Base-by-base conservation (phyloP, 2,797 vertebrate species). In the Silurus lanzhouensis region DNA sequence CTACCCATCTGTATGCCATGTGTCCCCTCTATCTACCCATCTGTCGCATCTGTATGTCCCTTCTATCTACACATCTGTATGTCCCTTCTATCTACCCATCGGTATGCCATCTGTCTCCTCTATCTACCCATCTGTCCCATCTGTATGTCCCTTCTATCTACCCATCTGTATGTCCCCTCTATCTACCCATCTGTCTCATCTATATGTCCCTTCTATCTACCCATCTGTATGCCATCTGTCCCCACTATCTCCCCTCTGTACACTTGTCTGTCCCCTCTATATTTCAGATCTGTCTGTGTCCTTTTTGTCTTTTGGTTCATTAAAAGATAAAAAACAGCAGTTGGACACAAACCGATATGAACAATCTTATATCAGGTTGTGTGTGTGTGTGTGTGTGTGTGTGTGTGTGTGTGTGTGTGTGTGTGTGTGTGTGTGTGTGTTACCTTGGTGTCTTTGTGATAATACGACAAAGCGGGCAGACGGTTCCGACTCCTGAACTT, bases 401-500 rank as follows among this genome's bases (percentile, higher is more conserved):
- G 25, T 78, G 25, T 31, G 31, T 31, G 31, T 31, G 31, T 27
- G 27, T 27, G 20, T 58, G 58, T 63, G 38, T 48, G 67, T 81
- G 72, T 31, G 31, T 31, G 31, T 31, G 31, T 31, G 31, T 31
- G 6, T 52, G 6, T 52, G 48, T 52, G 48, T 52, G 84, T 94
- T 75, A 95, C 95, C 79, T 95, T 95, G 85, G 93, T 96, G 64
- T 95, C 93, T 91, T 93, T 95, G 89, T 93, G 92, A 6, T 94
- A 93, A 90, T 96, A 96, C 1, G 94, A 96, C 79, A 96, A 94
- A 72, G 94, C 95, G 0, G 96, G 95, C 84, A 96, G 93, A 71
- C 94, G 88, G 52, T 94, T 95, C 91, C 95, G 94, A 92, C 96
- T 96, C 90, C 95, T 93, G 91, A 96, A 96, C 91, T 92, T 95